Percentiles rank a stretch among this genome's conserved stretches.
phyloP scores from a whole-genome alignment of 2,797 vertebrate genomes.

The Hephaestus fuliginosus region DNA sequence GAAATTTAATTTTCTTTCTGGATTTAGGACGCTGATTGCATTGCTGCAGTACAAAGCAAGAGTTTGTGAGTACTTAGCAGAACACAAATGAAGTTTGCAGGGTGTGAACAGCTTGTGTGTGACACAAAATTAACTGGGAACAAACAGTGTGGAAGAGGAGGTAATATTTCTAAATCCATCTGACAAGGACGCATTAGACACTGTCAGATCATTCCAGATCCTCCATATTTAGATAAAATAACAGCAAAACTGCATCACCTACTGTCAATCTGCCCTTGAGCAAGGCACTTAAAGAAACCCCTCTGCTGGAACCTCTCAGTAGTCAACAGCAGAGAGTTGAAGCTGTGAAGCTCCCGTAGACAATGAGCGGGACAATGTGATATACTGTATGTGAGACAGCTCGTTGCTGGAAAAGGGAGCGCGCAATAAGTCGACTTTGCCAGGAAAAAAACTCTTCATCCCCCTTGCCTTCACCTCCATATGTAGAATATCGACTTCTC shows the following conservation, averaged over 20 bases:
- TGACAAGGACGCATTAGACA: neutral
- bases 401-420: neutral
- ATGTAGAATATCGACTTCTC: constrained; percentile 32
- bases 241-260: neutral
- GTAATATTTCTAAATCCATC: neutral
- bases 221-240: neutral
- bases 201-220: neutral
- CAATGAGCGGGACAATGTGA: constrained; percentile 5
- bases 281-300: neutral
- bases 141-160: neutral
- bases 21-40: constrained; percentile 3
- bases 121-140: neutral
- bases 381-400: constrained; percentile 11
- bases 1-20: neutral
- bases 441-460: neutral
- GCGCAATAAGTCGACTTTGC: neutral
- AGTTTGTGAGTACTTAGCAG: constrained; percentile 17
- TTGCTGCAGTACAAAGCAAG: neutral
- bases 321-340: constrained; percentile 14
- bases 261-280: constrained; percentile 12
- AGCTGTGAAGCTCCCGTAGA: constrained; percentile 7
- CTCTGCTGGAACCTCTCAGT: neutral
- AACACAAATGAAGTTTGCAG: constrained; percentile 16
- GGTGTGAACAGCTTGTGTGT: constrained; percentile 10
- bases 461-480: neutral